Evolutionary conservation across 2,888 invertebrate genomes (phyloP).

Genomic region (Oeneis ivallda): DNA sequence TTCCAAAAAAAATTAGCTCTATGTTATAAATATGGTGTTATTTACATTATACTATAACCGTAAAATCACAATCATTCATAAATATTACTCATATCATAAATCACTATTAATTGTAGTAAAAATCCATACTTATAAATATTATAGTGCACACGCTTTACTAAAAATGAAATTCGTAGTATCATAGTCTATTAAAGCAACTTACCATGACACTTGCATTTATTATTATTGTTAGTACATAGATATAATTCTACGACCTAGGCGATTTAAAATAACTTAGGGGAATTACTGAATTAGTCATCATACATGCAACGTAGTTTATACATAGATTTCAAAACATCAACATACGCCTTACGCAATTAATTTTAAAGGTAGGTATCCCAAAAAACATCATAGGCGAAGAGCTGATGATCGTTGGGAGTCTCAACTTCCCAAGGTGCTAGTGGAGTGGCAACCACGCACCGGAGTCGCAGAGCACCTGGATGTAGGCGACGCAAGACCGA

Average conservation of each 20-base stretch:
- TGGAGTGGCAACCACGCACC: too few relatives aligned
- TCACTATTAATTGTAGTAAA: not conserved
- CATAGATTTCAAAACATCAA: not conserved
- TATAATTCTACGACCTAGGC: not conserved
- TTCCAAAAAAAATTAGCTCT: not conserved
- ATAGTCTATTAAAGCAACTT: not conserved
- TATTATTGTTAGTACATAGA: not conserved
- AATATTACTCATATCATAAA: not conserved
- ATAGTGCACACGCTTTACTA: not conserved
- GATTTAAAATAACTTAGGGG: not conserved
- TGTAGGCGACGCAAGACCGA: too few relatives aligned
- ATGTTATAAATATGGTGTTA: not conserved
- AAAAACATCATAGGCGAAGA: too few relatives aligned
- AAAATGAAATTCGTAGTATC: not conserved
- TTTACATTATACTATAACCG: too few relatives aligned
- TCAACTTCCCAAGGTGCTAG: too few relatives aligned
- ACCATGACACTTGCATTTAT: not conserved
- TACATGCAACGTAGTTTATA: not conserved
- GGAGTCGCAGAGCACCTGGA: too few relatives aligned
- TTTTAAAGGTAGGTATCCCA: not conserved
- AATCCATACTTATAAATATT: too few relatives aligned
- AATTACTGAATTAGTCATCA: slow-evolving; percentile 7
- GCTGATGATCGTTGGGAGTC: too few relatives aligned
- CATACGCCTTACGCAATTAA: not conserved
- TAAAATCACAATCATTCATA: not conserved